phyloP scores from a whole-genome alignment of 2,888 invertebrate species.

The Agonopterix heracliana region DNA sequence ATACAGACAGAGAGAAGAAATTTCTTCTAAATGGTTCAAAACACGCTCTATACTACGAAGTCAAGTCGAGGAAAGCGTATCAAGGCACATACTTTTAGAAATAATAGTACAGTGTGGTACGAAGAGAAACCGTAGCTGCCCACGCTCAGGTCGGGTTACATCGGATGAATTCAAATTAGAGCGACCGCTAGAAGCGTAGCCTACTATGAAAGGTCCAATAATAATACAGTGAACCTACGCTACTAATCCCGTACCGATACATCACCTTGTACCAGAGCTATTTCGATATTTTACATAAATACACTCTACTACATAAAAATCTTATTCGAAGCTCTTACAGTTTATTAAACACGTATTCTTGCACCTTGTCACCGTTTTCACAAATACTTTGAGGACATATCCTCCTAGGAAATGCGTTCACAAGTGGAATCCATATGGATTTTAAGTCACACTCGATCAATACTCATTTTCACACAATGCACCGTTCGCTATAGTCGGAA shows the following conservation, averaged over 20 bases:
- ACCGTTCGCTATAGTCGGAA: slow-evolving; percentile 50
- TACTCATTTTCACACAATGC: slow-evolving; percentile 41
- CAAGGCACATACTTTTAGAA: slow-evolving; percentile 77
- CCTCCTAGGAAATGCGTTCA: background rate
- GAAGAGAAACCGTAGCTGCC: slow-evolving; percentile 42
- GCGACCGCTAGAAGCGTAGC: slow-evolving; percentile 63
- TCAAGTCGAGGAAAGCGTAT: slow-evolving; percentile 72
- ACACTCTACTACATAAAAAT: slow-evolving; percentile 40
- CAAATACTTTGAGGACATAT: slow-evolving; percentile 17
- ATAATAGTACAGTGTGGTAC: slow-evolving; percentile 62
- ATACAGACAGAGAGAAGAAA: slow-evolving; percentile 69
- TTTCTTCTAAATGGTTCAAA: slow-evolving; percentile 70
- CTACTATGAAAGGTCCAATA: slow-evolving; percentile 35
- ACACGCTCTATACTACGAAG: slow-evolving; percentile 68
- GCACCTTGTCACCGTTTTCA: slow-evolving; percentile 53
- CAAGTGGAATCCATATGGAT: slow-evolving; percentile 2
- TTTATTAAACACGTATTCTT: slow-evolving; percentile 49
- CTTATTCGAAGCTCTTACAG: slow-evolving; percentile 59
- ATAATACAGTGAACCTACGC: slow-evolving; percentile 14
- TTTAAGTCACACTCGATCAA: background rate
- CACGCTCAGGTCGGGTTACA: slow-evolving; percentile 44
- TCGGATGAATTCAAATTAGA: slow-evolving; percentile 52
- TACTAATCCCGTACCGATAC: slow-evolving; percentile 29
- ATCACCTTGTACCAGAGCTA: slow-evolving; percentile 18
- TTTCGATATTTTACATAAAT: slow-evolving; percentile 23